phyloP scores from a whole-genome alignment of 2,113 vertebrate species.

The Clarias batrachus region DNA sequence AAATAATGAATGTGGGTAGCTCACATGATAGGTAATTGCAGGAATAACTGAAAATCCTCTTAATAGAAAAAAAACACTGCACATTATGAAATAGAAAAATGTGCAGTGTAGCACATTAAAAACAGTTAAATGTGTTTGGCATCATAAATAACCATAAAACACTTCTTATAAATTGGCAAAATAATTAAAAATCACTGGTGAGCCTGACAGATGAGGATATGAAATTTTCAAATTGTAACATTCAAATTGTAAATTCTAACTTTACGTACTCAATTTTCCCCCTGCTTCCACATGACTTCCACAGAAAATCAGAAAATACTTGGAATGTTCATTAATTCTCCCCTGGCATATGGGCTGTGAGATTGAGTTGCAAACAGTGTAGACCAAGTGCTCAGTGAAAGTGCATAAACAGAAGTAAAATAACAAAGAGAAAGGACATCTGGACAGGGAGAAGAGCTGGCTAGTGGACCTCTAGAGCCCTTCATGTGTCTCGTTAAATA shows the following conservation, averaged over 20 bases:
- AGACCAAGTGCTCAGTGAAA: constrained; percentile 34
- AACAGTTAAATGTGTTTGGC: background rate
- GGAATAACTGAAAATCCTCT: background rate
- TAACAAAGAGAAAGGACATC: constrained; percentile 50
- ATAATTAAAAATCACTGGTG: background rate
- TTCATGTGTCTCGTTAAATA: constrained; percentile 35
- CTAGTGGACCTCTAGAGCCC: constrained; percentile 60
- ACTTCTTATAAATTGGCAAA: background rate
- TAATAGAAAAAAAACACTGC: background rate
- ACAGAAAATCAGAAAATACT: background rate
- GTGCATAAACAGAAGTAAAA: constrained; percentile 49
- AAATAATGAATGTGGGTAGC: background rate
- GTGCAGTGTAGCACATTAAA: background rate
- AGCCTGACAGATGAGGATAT: background rate
- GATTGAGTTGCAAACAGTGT: constrained; percentile 11
- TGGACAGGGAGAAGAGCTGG: constrained; percentile 41
- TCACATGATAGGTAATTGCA: background rate
- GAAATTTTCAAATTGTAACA: background rate
- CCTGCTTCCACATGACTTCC: background rate
- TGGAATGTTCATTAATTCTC: background rate
- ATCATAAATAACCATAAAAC: background rate
- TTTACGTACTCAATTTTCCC: background rate
- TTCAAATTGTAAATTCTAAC: background rate
- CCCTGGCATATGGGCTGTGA: background rate
- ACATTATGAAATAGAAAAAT: background rate